Base-by-base conservation (phyloP, 2,888 invertebrate genomes). In the Patella pellucida region DNA sequence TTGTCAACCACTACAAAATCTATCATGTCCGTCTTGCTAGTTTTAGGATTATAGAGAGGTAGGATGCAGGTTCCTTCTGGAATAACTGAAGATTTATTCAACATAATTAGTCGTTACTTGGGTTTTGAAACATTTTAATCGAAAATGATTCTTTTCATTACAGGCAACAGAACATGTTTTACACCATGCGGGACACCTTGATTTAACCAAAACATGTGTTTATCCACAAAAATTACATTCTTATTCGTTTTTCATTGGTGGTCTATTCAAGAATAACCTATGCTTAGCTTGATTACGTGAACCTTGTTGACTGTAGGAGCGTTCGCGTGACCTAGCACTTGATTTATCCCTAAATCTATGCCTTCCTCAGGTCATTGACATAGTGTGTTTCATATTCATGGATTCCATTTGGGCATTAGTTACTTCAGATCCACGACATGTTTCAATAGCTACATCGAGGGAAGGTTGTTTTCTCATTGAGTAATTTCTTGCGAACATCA, bases 101-200 rank as follows among this genome's bases (percentile, higher is more conserved):
- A 80, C 78, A 78, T 79, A 52, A 52, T 69, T n/a, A 81, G 72
- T 19, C 27, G 70, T 9, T 41, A 41, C 31, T 41, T 41, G 31
- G 31, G 31, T 41, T 41, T 41, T 41, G 31, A 0, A 7, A 41
- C 31, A 41, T 41, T 41, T 41, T 23, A 62, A 9, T 62, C 74
- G 75, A 52, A 78, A 82, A 69, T 81, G 79, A 68, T 82, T 80
- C 51, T 69, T 69, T 15, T 73, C 76, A 23, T 76, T 67, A 71
- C 82, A 80, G 4, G 14, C n/a, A n/a, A n/a, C n/a, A 15, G 75
- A 69, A 52, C 75, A 75, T 9, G 56, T 74, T 68, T 79, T 78
- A 19, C 76, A 79, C 68, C 74, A 82, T 19, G 82, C 79, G n/a
- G 78, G 82, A 72, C 80, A 80, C 16, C 71, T 75, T 41, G 76